A percentile compares a stretch with the other conserved stretches of the same genome.
These are phyloP conservation scores for Melanotus villosus DNA, from an alignment of 2,888 invertebrate species.

Conservation along the genomic window DNA sequence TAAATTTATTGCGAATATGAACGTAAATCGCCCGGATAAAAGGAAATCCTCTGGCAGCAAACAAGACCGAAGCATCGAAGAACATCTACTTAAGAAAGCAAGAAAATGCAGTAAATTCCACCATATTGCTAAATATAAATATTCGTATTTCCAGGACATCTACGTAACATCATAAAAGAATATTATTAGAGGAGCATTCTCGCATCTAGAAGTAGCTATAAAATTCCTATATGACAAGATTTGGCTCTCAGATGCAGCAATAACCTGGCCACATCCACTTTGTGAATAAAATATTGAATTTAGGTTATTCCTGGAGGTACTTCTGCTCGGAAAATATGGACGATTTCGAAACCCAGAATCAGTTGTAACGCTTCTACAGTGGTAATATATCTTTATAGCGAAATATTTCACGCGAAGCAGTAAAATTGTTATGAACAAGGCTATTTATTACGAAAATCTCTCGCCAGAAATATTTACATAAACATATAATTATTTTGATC, in stretches of 20 bases:
- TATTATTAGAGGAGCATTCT: constrained; percentile 27
- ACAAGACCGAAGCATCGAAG: constrained; percentile 4
- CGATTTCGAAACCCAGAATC: constrained; percentile 18
- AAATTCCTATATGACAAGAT: constrained; percentile 36
- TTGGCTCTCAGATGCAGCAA: constrained; percentile 36
- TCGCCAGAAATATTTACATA: no score
- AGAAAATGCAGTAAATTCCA: constrained; percentile 26
- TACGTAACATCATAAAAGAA: constrained; percentile 31
- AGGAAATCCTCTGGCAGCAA: constrained; percentile 5
- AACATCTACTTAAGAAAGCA: constrained; percentile 23
- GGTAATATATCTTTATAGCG: neutral
- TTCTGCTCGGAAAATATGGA: constrained; percentile 23
- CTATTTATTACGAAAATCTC: neutral
- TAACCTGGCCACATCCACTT: constrained; percentile 32
- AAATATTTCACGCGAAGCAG: constrained; percentile 7
- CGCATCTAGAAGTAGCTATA: constrained; percentile 30
- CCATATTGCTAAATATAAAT: constrained; percentile 31
- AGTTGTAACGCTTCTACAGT: constrained; percentile 8
- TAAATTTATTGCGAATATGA: constrained; percentile 19
- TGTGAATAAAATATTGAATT: constrained; percentile 36
- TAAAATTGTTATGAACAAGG: neutral
- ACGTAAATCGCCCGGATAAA: constrained; percentile 19
- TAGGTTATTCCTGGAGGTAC: constrained; percentile 11
- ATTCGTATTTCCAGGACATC: constrained; percentile 27
- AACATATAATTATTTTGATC: no score